Evolutionary conservation across 2,113 vertebrate genomes (phyloP), one percentile per base, ranked within the genome.

Genomic region (Serinus canaria): DNA sequence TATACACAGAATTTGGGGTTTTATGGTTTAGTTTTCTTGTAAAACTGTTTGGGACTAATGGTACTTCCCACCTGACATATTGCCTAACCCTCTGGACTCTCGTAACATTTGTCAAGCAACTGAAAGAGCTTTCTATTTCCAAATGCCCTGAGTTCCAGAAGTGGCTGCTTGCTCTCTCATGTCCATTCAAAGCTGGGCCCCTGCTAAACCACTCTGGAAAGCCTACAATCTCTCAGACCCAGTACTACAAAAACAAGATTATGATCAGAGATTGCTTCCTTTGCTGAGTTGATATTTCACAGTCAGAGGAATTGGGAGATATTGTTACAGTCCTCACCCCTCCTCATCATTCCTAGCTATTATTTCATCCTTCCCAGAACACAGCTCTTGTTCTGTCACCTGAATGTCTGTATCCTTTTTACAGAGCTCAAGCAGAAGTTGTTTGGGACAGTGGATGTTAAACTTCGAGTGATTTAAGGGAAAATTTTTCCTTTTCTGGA

Each of bases 61-160:
- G 49, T 87, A 17, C 83, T 91, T 95, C 69, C 86, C 92, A 95
- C 66, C 83, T 96, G 94, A 92, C 83, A 87, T 87, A 91, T 68
- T 79, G 66, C 87, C 89, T 94, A 87, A 78, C 31, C 49, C 73
- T 94, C 69, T 15, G 15, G 74, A 76, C n/a, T 56, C 64, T 46
- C 1, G 1, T 89, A 89, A 93, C 11, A 4, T 89, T 72, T 78
- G 47, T 75, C 68, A 89, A 85, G 49, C 37, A 91, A 83, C 39
- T 12, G 77, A 89, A 92, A 95, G 37, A 35, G 11, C 30, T 92
- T 86, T 94, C 44, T 92, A 9, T 92, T 86, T 83, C 73, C 90
- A 90, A 83, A 55, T 73, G 31, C 49, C 13, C 64, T 44, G 25
- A 10, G 41, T 84, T 96, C 82, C 74, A 82, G 62, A 94, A 87